These are phyloP conservation scores for Diphyllodes magnificus DNA, from an alignment of 2,113 vertebrate species.

Conservation along the genomic window DNA sequence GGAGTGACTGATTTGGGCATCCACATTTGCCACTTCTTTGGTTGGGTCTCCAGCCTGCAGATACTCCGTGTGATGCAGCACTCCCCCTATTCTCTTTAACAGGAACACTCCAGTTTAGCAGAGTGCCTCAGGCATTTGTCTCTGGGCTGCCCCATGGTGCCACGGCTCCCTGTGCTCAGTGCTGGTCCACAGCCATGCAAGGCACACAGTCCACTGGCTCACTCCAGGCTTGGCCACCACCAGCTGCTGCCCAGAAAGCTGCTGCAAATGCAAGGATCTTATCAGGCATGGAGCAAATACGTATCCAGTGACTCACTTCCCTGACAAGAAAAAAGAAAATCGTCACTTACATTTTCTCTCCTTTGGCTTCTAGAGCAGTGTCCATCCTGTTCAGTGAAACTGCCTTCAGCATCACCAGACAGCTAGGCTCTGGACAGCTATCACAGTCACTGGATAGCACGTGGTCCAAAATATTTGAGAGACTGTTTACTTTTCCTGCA, in stretches of 20 bases:
- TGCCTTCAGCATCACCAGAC: neutral
- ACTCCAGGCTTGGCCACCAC: neutral
- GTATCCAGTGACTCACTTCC: neutral
- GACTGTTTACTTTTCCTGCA: neutral
- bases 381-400: neutral
- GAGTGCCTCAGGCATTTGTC: neutral
- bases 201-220: fast-evolving
- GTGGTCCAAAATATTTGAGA: neutral
- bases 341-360: neutral
- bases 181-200: fast-evolving
- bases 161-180: fast-evolving
- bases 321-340: neutral
- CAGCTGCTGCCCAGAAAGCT: neutral
- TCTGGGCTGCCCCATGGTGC: fast-evolving
- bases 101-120: neutral
- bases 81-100: neutral
- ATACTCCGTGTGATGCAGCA: neutral
- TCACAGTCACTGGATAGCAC: neutral
- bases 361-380: neutral
- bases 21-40: neutral
- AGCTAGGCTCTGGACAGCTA: neutral
- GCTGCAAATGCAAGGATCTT: neutral
- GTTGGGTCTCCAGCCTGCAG: neutral
- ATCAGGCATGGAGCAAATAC: neutral
- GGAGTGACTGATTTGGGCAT: neutral